Percentiles rank a stretch among this genome's conserved stretches.
Conservation (phyloP, 1,140 invertebrate genomes). For the Paraescarpia echinospica region DNA sequence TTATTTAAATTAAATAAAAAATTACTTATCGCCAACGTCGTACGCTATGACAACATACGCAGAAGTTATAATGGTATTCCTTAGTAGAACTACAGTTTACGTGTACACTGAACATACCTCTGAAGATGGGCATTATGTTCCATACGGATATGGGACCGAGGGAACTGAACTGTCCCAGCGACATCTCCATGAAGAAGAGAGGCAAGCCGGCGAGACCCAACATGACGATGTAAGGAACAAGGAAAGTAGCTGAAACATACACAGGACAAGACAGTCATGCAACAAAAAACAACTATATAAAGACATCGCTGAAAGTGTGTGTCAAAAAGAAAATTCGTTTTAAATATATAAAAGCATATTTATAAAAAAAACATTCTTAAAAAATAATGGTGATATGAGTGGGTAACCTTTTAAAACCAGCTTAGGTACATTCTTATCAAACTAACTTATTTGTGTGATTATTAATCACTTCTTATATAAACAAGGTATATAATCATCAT, state of each 20-base stretch:
- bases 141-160: slow-evolving; percentile 60
- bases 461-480: no score
- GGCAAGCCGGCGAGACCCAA: slow-evolving; percentile 65
- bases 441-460: no score
- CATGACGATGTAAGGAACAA: slow-evolving; percentile 65
- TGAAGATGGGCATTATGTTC: slow-evolving; percentile 61
- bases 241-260: slow-evolving; percentile 60
- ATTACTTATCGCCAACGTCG: background rate
- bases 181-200: slow-evolving; percentile 61
- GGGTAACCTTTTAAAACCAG: no score
- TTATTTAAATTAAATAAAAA: background rate
- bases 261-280: background rate
- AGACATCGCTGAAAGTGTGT: background rate
- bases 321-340: background rate
- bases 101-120: slow-evolving; percentile 46
- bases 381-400: no score
- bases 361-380: no score
- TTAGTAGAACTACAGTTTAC: no score
- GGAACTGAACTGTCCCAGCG: slow-evolving; percentile 60
- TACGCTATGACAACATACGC: no score
- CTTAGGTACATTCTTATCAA: no score
- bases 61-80: no score
- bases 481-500: no score
- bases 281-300: background rate
- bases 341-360: no score